Percentiles rank a stretch among this genome's conserved stretches.
Evolutionary conservation across 2,797 vertebrate species (phyloP).

Genomic region (Microcaecilia unicolor): DNA sequence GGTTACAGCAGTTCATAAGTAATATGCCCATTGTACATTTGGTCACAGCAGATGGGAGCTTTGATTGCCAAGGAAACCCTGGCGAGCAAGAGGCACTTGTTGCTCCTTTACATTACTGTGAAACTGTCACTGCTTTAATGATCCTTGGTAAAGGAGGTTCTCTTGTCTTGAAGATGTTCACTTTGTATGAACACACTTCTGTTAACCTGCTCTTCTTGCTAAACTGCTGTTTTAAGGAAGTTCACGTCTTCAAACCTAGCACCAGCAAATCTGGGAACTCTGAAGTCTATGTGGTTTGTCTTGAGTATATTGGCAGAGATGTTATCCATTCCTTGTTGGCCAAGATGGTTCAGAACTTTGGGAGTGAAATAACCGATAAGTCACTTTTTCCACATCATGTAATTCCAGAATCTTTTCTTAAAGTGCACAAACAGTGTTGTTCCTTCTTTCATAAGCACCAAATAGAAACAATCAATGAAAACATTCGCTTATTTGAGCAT

Average conservation of each 20-base stretch:
- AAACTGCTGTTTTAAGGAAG: conserved; percentile 74
- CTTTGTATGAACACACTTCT: conserved; percentile 85
- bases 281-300: conserved; percentile 82
- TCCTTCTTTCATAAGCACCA: conserved; percentile 74
- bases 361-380: conserved; percentile 50
- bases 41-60: conserved; percentile 92
- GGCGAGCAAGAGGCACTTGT: conserved; percentile 91
- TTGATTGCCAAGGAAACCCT: conserved; percentile 92
- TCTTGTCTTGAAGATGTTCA: conserved; percentile 95
- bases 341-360: conserved; percentile 80
- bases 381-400: conserved; percentile 65
- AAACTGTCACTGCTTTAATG: conserved; percentile 72
- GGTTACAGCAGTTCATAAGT: conserved; percentile 67
- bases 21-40: conserved; percentile 67
- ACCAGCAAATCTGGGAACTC: conserved; percentile 96
- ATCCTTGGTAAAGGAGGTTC: conserved; percentile 74
- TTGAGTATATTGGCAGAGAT: conserved; percentile 64
- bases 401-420: conserved; percentile 62
- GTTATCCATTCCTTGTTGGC: conserved; percentile 62
- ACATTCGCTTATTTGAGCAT: conserved; percentile 67
- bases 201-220: conserved; percentile 83
- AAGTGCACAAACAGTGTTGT: conserved; percentile 74
- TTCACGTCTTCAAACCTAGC: conserved; percentile 85
- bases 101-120: conserved; percentile 83
- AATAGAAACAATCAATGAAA: conserved; percentile 78